Evolutionary conservation across 2,797 vertebrate genomes (phyloP).

Genomic region (Amblyraja radiata): DNA sequence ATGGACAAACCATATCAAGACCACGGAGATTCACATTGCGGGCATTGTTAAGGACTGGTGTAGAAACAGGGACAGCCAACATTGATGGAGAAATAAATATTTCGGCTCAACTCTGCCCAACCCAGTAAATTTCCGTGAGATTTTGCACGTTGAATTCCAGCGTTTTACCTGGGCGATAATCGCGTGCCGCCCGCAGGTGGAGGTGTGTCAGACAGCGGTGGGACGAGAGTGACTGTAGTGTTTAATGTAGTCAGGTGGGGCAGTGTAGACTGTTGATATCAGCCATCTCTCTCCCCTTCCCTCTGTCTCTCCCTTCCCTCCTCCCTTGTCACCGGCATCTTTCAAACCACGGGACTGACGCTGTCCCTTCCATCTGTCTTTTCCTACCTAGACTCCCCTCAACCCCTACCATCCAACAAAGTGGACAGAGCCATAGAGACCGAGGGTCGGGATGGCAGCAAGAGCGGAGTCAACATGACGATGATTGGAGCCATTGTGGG

Average conservation of each 20-base stretch:
- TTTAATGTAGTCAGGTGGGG: not conserved
- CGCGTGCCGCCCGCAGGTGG: not conserved
- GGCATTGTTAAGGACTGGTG: not conserved
- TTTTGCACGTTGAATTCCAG: not conserved
- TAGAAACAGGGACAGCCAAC: not conserved
- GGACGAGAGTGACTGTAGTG: not conserved
- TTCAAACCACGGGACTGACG: constrained; percentile 77
- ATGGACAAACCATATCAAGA: not conserved
- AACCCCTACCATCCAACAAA: constrained; percentile 58
- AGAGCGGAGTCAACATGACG: constrained; percentile 59
- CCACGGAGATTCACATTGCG: not conserved
- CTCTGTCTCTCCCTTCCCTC: constrained; percentile 52
- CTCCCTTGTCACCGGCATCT: constrained; percentile 45
- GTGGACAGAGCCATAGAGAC: constrained; percentile 52
- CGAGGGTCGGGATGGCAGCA: constrained; percentile 58
- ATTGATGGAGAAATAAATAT: not conserved
- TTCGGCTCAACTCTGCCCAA: not conserved
- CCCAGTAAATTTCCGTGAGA: not conserved
- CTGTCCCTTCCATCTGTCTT: constrained; percentile 96
- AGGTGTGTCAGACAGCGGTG: not conserved
- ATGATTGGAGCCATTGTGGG: constrained; percentile 84
- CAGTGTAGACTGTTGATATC: constrained; percentile 25
- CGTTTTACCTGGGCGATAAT: not conserved
- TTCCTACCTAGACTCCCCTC: constrained; percentile 97
- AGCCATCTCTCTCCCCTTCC: constrained; percentile 45